phyloP scores from a whole-genome alignment of 2,888 invertebrate species.

The Chydorus sphaericus region DNA sequence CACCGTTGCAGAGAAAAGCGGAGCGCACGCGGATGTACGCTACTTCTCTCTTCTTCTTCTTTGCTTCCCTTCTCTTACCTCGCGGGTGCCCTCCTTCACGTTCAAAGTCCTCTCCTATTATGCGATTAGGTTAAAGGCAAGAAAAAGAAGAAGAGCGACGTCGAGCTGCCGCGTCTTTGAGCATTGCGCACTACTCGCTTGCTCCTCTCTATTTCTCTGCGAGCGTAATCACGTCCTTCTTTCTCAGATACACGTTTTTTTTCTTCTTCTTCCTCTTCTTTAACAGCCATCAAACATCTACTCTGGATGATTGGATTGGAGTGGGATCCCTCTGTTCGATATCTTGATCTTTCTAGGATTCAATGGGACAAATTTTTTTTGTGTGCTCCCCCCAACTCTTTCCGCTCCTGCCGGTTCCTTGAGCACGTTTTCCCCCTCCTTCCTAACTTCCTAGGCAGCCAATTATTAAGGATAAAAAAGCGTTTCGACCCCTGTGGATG shows the following conservation, averaged over 20 bases:
- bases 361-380: not conserved
- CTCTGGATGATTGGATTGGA: constrained; percentile 6
- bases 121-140: not conserved
- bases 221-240: no score
- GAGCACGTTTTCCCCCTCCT: no score
- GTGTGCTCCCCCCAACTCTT: not conserved
- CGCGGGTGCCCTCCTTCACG: not conserved
- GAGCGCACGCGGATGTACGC: not conserved
- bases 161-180: no score
- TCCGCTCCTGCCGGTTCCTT: no score
- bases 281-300: not conserved
- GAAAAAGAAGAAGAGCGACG: not conserved
- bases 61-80: not conserved
- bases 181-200: no score
- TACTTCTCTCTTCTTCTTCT: not conserved
- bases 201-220: no score
- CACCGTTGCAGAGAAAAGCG: not conserved
- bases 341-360: not conserved
- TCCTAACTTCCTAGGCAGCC: no score
- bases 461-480: no score
- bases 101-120: constrained; percentile 1
- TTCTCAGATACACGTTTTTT: not conserved
- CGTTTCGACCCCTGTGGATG: no score
- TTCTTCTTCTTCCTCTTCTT: not conserved
- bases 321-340: not conserved